A percentile compares a stretch with the other conserved stretches of the same genome.
phyloP scores from a whole-genome alignment of 2,888 invertebrate genomes.

The Xylota sylvarum region DNA sequence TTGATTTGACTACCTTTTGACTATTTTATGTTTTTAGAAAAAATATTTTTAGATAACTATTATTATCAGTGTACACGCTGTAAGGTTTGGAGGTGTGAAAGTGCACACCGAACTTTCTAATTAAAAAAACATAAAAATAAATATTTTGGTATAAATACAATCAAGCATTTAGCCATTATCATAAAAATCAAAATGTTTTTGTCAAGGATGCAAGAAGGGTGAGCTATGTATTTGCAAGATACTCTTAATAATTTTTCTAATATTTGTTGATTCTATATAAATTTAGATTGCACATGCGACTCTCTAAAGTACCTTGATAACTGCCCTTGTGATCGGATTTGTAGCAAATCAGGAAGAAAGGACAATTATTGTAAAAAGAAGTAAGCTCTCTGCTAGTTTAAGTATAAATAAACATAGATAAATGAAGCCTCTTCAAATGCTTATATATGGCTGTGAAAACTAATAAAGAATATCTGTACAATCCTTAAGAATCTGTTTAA shows the following conservation, averaged over 20 bases:
- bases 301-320: constrained; percentile 34
- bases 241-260: background rate
- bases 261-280: background rate
- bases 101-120: constrained; percentile 40
- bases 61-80: constrained; percentile 33
- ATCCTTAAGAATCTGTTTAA: too few species aligned
- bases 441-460: too few species aligned
- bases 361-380: constrained; percentile 27
- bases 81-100: constrained; percentile 29
- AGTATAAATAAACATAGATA: too few species aligned
- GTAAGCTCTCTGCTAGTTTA: background rate
- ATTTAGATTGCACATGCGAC: constrained; percentile 43
- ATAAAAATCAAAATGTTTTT: constrained; percentile 21
- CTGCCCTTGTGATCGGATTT: constrained; percentile 38
- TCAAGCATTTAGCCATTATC: background rate
- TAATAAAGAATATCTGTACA: too few species aligned
- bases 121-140: background rate
- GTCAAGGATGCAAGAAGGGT: constrained; percentile 40
- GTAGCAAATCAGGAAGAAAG: constrained; percentile 24
- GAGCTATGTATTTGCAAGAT: background rate
- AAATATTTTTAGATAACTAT: too few species aligned
- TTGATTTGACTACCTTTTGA: too few species aligned
- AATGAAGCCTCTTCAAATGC: too few species aligned
- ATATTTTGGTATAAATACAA: constrained; percentile 14
- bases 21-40: too few species aligned